phyloP scores from a whole-genome alignment of 2,797 vertebrate species.

The Naso thynnoides region DNA sequence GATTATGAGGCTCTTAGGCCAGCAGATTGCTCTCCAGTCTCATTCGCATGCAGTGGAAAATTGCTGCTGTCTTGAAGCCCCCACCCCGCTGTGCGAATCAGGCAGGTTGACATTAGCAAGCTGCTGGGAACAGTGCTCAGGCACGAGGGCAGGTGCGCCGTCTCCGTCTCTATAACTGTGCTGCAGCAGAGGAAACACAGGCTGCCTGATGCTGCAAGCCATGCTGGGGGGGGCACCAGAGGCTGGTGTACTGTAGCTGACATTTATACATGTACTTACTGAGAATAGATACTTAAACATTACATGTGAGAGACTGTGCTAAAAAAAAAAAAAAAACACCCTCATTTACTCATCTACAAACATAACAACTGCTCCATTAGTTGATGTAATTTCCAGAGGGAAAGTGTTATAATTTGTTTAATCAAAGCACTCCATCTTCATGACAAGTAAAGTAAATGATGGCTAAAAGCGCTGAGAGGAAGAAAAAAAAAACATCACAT shows the following conservation, averaged over 20 bases:
- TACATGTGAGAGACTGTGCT: not conserved
- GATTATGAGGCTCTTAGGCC: slow-evolving; percentile 85
- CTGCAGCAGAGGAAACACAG: slow-evolving; percentile 65
- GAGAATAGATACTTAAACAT: slow-evolving; percentile 31
- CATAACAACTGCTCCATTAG: not conserved
- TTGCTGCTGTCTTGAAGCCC: slow-evolving; percentile 78
- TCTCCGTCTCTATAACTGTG: slow-evolving; percentile 67
- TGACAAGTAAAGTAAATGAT: slow-evolving; percentile 9
- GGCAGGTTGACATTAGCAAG: slow-evolving; percentile 85
- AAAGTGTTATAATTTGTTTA: slow-evolving; percentile 9
- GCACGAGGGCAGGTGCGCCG: slow-evolving; percentile 76
- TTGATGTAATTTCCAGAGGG: not conserved
- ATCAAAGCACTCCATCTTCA: slow-evolving; percentile 15
- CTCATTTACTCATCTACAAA: not conserved
- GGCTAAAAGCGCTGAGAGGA: not conserved
- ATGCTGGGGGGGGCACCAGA: slow-evolving; percentile 35
- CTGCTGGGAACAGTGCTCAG: slow-evolving; percentile 76
- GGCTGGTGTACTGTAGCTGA: slow-evolving; percentile 61
- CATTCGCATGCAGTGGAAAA: slow-evolving; percentile 84
- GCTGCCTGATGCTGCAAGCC: slow-evolving; percentile 63
- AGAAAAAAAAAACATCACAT: not conserved
- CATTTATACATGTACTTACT: slow-evolving; percentile 55
- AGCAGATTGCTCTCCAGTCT: slow-evolving; percentile 81
- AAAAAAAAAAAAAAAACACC: not conserved
- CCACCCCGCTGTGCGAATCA: slow-evolving; percentile 73